Percentiles rank a stretch among this genome's conserved stretches.
Evolutionary conservation across 1,140 invertebrate genomes (phyloP).

Genomic region (Panonychus citri): DNA sequence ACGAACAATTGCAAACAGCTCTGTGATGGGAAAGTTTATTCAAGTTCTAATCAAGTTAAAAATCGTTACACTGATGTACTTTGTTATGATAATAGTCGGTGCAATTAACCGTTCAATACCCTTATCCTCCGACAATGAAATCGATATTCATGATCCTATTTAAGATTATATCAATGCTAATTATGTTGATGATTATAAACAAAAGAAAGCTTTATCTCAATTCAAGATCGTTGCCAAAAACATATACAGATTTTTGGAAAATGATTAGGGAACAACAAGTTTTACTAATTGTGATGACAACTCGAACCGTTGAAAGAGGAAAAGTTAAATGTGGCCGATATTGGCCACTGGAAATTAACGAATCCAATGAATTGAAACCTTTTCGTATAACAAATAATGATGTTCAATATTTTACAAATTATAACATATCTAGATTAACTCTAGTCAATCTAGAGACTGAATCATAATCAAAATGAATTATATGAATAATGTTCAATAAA

Average conservation of each 20-base stretch:
- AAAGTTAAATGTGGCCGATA: constrained; percentile 81
- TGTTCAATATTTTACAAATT: constrained; percentile 55
- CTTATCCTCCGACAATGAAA: too few species aligned
- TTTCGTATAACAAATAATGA: constrained; percentile 53
- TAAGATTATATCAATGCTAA: constrained; percentile 94
- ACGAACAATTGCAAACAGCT: too few species aligned
- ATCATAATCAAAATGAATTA: too few species aligned
- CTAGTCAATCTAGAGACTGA: constrained; percentile 57
- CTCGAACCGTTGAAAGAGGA: constrained; percentile 60
- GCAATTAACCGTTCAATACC: too few species aligned
- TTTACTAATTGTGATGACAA: constrained; percentile 70
- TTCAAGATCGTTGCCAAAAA: constrained; percentile 48
- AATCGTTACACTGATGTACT: constrained; percentile 90
- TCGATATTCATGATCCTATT: constrained; percentile 39
- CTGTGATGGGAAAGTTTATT: too few species aligned
- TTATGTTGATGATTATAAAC: constrained; percentile 91
- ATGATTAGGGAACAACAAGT: constrained; percentile 36
- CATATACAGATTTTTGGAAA: constrained; percentile 16
- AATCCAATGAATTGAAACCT: constrained; percentile 40
- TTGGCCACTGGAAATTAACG: constrained; percentile 52
- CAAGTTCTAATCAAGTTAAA: constrained; percentile 59
- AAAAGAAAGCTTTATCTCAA: constrained; percentile 95
- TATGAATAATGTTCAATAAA: too few species aligned
- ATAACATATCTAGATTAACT: constrained; percentile 52
- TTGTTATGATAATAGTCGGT: constrained; percentile 88